Conservation (phyloP, 2,888 invertebrate genomes). For the Hydropsyche betteni region DNA sequence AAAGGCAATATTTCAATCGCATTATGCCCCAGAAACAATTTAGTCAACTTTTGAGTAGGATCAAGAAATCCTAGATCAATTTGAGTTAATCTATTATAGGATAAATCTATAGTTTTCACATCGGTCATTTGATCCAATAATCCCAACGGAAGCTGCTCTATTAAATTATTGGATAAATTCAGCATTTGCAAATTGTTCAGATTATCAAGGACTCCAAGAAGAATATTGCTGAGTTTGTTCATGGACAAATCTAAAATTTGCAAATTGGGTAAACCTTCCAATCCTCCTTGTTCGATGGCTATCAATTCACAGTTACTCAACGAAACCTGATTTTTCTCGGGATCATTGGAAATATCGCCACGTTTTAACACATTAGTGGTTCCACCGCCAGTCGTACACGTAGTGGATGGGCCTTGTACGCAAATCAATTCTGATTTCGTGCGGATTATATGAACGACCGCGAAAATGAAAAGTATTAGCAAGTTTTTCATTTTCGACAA, state of each 20-base stretch:
- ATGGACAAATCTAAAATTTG: conserved; percentile 42
- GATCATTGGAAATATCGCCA: conserved; percentile 43
- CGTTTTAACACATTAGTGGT: conserved; percentile 34
- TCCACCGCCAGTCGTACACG: not conserved
- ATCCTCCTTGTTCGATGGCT: conserved; percentile 33
- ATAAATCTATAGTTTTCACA: conserved; percentile 37
- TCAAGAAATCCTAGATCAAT: conserved; percentile 44
- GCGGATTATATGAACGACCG: not conserved
- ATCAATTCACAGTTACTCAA: conserved; percentile 40
- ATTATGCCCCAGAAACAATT: conserved; percentile 35
- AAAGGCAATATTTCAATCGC: conserved; percentile 35
- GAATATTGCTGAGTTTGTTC: conserved; percentile 37
- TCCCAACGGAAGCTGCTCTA: conserved; percentile 43
- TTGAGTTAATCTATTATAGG: conserved; percentile 41
- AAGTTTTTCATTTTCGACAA: not conserved
- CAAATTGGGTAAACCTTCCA: conserved; percentile 38
- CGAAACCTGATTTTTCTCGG: conserved; percentile 24
- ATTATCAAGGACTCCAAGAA: conserved; percentile 43
- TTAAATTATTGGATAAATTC: conserved; percentile 38
- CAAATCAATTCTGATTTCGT: conserved; percentile 6
- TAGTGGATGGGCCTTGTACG: not conserved
- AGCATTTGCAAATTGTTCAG: conserved; percentile 15
- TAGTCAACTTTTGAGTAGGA: conserved; percentile 3
- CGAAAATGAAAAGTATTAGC: not conserved
- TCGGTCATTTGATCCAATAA: conserved; percentile 40